Evolutionary conservation across 2,888 invertebrate genomes (phyloP).

Genomic region (Bellardia bayeri): DNA sequence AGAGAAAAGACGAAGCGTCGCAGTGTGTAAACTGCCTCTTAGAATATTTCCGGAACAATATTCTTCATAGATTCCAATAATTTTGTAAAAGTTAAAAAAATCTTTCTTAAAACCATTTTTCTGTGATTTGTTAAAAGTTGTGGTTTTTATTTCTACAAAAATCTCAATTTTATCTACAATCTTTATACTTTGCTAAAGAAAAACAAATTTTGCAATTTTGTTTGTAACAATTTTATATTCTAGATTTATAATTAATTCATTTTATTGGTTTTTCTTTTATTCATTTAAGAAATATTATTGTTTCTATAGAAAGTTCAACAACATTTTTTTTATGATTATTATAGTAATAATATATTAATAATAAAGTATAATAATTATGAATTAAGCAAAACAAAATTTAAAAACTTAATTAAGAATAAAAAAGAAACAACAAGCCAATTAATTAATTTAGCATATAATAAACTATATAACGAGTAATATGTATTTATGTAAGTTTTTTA

Average conservation of each 20-base stretch:
- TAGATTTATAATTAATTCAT: conserved; percentile 63
- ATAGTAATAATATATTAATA: conserved; percentile 32
- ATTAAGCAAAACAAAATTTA: conserved; percentile 51
- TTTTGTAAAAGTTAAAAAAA: not conserved
- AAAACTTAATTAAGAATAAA: conserved; percentile 43
- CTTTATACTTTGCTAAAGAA: conserved; percentile 2
- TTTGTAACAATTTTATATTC: conserved; percentile 72
- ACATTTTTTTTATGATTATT: conserved; percentile 38
- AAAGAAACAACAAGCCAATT: conserved; percentile 67
- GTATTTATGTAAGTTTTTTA: conserved; percentile 13
- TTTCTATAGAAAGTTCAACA: conserved; percentile 70
- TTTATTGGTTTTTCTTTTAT: conserved; percentile 61
- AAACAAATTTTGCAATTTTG: conserved; percentile 15
- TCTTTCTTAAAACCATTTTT: not conserved
- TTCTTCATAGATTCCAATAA: too few relatives aligned
- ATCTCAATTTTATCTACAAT: not conserved
- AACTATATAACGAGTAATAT: conserved; percentile 35
- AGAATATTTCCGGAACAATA: too few relatives aligned
- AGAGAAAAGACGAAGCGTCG: too few relatives aligned
- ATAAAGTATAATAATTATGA: conserved; percentile 47
- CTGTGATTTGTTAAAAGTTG: not conserved
- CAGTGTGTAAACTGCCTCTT: too few relatives aligned
- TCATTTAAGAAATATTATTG: conserved; percentile 70
- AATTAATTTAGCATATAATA: conserved; percentile 17
- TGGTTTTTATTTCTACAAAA: conserved; percentile 6